A percentile compares a stretch with the other conserved stretches of the same genome.
Conservation (phyloP, 2,113 vertebrate species). For the Ploceus nigricollis region DNA sequence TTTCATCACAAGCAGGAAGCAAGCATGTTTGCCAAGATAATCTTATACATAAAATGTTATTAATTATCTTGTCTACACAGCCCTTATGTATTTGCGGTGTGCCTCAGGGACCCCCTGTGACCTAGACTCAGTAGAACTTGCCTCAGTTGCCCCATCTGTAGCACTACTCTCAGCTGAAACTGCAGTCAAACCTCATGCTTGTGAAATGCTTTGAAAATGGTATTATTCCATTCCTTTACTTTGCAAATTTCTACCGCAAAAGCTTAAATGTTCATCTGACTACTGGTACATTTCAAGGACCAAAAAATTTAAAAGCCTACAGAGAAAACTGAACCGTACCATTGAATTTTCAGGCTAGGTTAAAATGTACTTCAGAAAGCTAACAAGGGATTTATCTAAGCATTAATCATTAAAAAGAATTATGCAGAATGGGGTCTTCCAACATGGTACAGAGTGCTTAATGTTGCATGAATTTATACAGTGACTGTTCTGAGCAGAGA, state of each 20-base stretch:
- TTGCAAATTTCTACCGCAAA: not conserved
- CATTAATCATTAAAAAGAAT: not conserved
- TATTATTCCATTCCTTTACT: not conserved
- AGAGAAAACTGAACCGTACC: not conserved
- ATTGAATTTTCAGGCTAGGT: not conserved
- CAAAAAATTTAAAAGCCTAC: not conserved
- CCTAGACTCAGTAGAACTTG: not conserved
- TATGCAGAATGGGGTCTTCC: not conserved
- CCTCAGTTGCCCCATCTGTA: not conserved
- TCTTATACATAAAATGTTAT: not conserved
- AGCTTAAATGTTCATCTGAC: not conserved
- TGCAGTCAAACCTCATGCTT: not conserved
- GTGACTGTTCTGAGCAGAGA: not conserved
- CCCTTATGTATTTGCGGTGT: not conserved
- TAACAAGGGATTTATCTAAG: slow-evolving; percentile 33
- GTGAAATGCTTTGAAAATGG: not conserved
- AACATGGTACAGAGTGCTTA: not conserved
- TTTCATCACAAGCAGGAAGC: not conserved
- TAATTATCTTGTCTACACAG: not conserved
- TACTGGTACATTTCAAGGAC: not conserved
- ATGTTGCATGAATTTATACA: slow-evolving; percentile 24
- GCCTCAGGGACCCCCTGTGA: not conserved
- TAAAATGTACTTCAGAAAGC: not conserved
- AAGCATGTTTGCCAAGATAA: not conserved
- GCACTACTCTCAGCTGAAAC: not conserved